Evolutionary conservation across 2,797 vertebrate species (phyloP).

Genomic region (Falco columbarius): DNA sequence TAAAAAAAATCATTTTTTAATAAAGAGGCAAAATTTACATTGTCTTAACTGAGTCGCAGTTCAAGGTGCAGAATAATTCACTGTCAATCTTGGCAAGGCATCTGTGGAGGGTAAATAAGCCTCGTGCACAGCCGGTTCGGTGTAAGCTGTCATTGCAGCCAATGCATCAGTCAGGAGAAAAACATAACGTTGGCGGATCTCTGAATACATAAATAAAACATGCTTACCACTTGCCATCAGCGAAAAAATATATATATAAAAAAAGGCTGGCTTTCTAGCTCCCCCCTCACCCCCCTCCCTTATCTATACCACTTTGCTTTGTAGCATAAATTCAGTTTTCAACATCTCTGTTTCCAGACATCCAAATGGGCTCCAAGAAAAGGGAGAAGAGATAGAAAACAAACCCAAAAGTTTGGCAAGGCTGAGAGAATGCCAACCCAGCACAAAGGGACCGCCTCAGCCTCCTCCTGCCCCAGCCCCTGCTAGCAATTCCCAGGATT

Average conservation of each 20-base stretch:
- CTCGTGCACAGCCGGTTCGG: neutral
- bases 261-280: neutral
- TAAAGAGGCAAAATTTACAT: conserved; percentile 10
- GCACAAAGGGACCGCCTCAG: neutral
- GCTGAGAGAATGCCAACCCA: neutral
- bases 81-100: neutral
- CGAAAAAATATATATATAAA: neutral
- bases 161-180: conserved; percentile 48
- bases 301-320: neutral
- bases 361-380: neutral
- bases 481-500: fast-evolving
- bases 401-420: neutral
- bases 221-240: conserved; percentile 57
- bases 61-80: conserved; percentile 31
- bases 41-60: neutral
- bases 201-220: conserved; percentile 71
- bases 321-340: neutral
- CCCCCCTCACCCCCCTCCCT: fast-evolving
- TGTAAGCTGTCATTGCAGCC: conserved; percentile 55
- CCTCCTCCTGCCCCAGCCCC: neutral
- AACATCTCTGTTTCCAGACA: neutral
- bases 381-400: neutral
- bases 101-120: conserved; percentile 39
- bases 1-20: neutral
- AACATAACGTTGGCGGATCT: conserved; percentile 13